Conservation (phyloP, 1,140 invertebrate species). For the Ctenoplectra terminalis region DNA sequence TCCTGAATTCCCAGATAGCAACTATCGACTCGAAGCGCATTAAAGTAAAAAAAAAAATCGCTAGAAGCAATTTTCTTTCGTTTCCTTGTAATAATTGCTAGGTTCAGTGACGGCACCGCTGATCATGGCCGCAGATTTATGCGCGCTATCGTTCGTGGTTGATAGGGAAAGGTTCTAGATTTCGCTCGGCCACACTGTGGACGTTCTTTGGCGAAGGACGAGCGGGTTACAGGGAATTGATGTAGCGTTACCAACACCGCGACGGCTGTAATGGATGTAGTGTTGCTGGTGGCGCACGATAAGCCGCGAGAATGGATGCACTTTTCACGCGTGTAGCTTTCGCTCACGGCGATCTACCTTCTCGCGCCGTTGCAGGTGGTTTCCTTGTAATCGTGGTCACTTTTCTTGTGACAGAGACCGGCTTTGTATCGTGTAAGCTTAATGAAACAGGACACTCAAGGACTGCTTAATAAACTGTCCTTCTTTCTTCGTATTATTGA, state of each 20-base stretch:
- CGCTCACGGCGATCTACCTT: slow-evolving; percentile 34
- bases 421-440: neutral
- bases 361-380: slow-evolving; percentile 22
- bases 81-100: neutral
- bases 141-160: slow-evolving; percentile 28
- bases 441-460: neutral
- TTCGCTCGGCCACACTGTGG: slow-evolving; percentile 6
- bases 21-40: too few species aligned
- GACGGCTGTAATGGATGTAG: slow-evolving; percentile 49
- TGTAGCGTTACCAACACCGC: slow-evolving; percentile 52
- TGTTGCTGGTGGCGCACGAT: slow-evolving; percentile 48
- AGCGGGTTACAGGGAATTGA: slow-evolving; percentile 44
- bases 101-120: neutral
- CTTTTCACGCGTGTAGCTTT: slow-evolving; percentile 53
- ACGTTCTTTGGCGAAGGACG: slow-evolving; percentile 32
- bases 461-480: neutral
- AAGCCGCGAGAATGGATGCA: slow-evolving; percentile 51
- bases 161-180: slow-evolving; percentile 38
- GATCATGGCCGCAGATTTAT: slow-evolving; percentile 1
- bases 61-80: too few species aligned
- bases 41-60: too few species aligned
- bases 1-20: too few species aligned
- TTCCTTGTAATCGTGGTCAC: slow-evolving; percentile 38
- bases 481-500: neutral
- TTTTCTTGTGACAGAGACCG: slow-evolving; percentile 31